Evolutionary conservation across 2,888 invertebrate species (phyloP).

Genomic region (Trissonchulus sp.): DNA sequence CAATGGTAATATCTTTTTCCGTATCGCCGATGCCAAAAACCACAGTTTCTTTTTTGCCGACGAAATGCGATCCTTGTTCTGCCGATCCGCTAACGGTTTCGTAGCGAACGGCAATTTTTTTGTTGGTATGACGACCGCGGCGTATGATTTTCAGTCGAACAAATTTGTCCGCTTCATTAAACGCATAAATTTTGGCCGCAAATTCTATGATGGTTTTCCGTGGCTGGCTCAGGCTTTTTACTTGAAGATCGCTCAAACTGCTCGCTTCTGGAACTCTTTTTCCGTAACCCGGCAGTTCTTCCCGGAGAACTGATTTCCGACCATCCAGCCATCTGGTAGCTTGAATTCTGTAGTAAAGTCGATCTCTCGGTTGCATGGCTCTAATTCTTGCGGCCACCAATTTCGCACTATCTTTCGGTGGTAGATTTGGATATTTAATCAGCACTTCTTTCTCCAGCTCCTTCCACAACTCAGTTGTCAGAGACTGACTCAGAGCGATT

Average conservation of each 20-base stretch:
- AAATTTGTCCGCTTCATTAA: conserved; percentile 35
- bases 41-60: conserved; percentile 57
- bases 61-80: conserved; percentile 59
- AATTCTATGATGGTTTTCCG: conserved; percentile 39
- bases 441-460: conserved; percentile 39
- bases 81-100: conserved; percentile 62
- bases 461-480: conserved; percentile 30
- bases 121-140: conserved; percentile 37
- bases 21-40: conserved; percentile 58
- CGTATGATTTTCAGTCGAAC: conserved; percentile 38
- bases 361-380: conserved; percentile 58
- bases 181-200: conserved; percentile 40
- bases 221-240: background rate
- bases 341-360: conserved; percentile 62
- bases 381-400: conserved; percentile 50
- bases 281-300: background rate
- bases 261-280: background rate
- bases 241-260: background rate
- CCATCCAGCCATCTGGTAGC: conserved; percentile 53
- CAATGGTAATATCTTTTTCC: conserved; percentile 57
- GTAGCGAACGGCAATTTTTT: conserved; percentile 51
- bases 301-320: background rate
- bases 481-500: background rate
- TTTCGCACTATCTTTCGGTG: conserved; percentile 42
- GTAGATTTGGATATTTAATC: conserved; percentile 39